These are phyloP conservation scores for Eupithecia abbreviata DNA, from an alignment of 2,888 invertebrate genomes.

Conservation along the genomic window DNA sequence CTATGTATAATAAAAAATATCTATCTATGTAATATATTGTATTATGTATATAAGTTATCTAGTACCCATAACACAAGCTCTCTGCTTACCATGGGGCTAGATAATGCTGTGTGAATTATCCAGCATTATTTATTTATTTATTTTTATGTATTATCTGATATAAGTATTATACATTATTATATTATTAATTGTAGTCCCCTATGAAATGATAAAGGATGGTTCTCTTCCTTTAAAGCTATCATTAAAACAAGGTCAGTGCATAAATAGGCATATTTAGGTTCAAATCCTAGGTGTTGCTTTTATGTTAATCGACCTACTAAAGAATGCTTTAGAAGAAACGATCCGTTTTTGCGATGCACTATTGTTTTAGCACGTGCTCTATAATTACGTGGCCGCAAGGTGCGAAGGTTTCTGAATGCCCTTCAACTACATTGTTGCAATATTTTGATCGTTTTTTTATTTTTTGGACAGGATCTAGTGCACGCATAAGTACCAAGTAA, in stretches of 20 bases:
- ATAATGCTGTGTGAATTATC: too few relatives aligned
- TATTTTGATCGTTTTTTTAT: neutral
- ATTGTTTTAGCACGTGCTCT: slow-evolving; percentile 25
- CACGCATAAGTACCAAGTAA: neutral
- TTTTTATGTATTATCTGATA: too few relatives aligned
- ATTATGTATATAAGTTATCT: too few relatives aligned
- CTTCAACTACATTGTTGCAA: slow-evolving; percentile 26
- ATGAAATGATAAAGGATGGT: neutral
- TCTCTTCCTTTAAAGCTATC: neutral
- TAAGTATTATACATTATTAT: too few relatives aligned
- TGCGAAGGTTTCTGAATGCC: slow-evolving; percentile 18
- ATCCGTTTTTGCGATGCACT: slow-evolving; percentile 11
- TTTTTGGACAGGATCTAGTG: neutral
- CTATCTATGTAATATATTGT: too few relatives aligned
- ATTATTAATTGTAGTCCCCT: neutral
- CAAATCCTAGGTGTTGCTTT: neutral
- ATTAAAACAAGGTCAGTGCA: neutral
- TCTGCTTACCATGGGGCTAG: too few relatives aligned
- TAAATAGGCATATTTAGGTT: neutral
- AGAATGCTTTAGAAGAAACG: neutral
- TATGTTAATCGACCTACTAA: neutral
- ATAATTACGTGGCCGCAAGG: slow-evolving; percentile 31
- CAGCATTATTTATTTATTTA: too few relatives aligned
- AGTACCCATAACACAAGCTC: too few relatives aligned
- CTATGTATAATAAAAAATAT: too few relatives aligned